These are phyloP conservation scores for Drosophila nr. perissopoda DNA, from an alignment of 2,888 invertebrate genomes.

Conservation along the genomic window DNA sequence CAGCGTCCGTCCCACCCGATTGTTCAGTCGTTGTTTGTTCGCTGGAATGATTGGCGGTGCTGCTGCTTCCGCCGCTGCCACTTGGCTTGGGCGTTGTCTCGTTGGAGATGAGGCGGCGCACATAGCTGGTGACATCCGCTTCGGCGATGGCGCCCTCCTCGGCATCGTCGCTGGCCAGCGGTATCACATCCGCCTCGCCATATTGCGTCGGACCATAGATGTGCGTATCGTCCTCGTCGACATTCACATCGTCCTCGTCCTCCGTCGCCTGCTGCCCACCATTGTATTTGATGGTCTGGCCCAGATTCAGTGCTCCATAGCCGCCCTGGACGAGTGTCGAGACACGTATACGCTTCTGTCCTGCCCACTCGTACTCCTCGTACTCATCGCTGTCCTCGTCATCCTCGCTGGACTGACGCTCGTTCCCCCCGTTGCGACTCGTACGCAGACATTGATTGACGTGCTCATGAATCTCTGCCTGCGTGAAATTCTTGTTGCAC, in stretches of 20 bases:
- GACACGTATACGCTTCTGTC: slow-evolving; percentile 92
- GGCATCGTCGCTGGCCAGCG: slow-evolving; percentile 85
- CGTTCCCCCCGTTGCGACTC: slow-evolving; percentile 60
- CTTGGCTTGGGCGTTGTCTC: slow-evolving; percentile 44
- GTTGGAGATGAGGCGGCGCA: slow-evolving; percentile 80
- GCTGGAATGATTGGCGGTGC: slow-evolving; percentile 45
- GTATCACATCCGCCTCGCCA: slow-evolving; percentile 89
- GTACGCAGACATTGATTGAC: slow-evolving; percentile 88
- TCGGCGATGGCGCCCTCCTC: slow-evolving; percentile 84
- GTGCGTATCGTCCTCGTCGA: slow-evolving; percentile 94
- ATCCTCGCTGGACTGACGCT: slow-evolving; percentile 85
- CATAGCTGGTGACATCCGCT: slow-evolving; percentile 81
- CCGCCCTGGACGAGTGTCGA: slow-evolving; percentile 89
- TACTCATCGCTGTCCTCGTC: slow-evolving; percentile 89
- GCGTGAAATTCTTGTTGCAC: slow-evolving; percentile 89
- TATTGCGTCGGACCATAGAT: slow-evolving; percentile 95
- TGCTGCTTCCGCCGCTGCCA: slow-evolving; percentile 15
- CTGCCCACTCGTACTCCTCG: slow-evolving; percentile 97
- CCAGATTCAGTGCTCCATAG: slow-evolving; percentile 86
- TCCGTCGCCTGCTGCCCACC: slow-evolving; percentile 81
- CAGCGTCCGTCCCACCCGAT: neutral
- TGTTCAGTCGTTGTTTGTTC: slow-evolving; percentile 36
- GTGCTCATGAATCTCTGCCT: slow-evolving; percentile 91
- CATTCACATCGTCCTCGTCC: slow-evolving; percentile 91
- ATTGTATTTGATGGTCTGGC: slow-evolving; percentile 76